These are phyloP conservation scores for Sialis fuliginosa DNA, from an alignment of 2,888 invertebrate genomes.

Conservation along the genomic window DNA sequence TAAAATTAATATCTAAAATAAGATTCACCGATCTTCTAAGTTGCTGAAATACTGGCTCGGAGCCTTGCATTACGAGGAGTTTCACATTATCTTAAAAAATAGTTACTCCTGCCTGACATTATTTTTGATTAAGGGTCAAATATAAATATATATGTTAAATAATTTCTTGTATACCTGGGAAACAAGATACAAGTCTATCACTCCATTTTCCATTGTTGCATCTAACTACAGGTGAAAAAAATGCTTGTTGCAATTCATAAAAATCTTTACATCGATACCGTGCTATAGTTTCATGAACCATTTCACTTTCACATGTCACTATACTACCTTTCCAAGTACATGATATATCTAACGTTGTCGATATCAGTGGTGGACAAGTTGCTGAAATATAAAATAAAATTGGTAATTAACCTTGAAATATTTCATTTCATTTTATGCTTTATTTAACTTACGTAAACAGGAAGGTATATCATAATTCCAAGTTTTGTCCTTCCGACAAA, in stretches of 20 bases:
- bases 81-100: too few species aligned
- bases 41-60: too few species aligned
- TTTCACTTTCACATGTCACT: conserved; percentile 2
- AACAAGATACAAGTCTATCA: conserved; percentile 4
- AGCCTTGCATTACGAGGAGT: too few species aligned
- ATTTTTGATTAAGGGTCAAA: not conserved
- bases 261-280: conserved; percentile 6
- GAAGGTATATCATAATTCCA: not conserved
- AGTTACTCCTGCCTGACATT: too few species aligned
- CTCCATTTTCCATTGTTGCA: conserved; percentile 7
- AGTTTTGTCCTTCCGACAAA: not conserved
- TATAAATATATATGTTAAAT: not conserved
- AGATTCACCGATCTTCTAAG: too few species aligned
- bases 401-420: not conserved
- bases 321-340: conserved; percentile 2
- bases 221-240: not conserved
- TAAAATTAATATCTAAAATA: too few species aligned
- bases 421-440: not conserved
- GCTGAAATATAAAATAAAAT: conserved; percentile 3
- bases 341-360: conserved; percentile 3
- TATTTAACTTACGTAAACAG: not conserved
- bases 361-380: conserved; percentile 5
- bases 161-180: conserved; percentile 5
- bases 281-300: conserved; percentile 7
- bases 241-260: not conserved